These are phyloP conservation scores for Meiosimyza decipiens DNA, from an alignment of 2,888 invertebrate genomes.

Conservation along the genomic window DNA sequence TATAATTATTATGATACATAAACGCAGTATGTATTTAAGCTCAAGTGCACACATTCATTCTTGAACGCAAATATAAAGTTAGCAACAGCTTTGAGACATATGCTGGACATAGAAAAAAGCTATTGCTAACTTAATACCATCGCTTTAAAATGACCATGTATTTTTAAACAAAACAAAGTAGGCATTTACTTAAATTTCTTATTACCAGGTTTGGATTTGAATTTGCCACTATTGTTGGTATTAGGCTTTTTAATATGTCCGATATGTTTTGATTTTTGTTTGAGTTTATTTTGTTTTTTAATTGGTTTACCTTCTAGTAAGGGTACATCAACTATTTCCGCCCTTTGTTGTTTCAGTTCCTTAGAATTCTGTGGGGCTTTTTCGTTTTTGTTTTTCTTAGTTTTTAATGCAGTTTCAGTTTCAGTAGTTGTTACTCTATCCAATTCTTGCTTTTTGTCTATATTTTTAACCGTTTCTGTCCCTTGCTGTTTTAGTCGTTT, in stretches of 20 bases:
- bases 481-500: background rate
- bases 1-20: no score
- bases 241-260: constrained; percentile 58
- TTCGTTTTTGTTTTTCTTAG: background rate
- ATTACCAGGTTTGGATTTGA: constrained; percentile 38
- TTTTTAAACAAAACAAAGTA: no score
- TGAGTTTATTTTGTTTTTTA: constrained; percentile 54
- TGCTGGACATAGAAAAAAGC: no score
- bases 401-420: constrained; percentile 42
- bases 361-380: background rate
- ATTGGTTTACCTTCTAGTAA: constrained; percentile 57
- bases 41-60: no score
- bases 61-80: no score
- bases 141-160: no score
- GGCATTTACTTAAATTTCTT: constrained; percentile 23
- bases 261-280: constrained; percentile 56
- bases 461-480: background rate
- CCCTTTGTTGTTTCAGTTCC: background rate
- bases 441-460: constrained; percentile 28
- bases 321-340: background rate
- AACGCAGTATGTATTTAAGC: no score
- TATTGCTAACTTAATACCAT: no score
- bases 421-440: constrained; percentile 34
- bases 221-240: constrained; percentile 36
- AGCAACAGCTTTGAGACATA: no score